These are phyloP conservation scores for Panthera tigris DNA, from an alignment of 2,113 vertebrate species.

Conservation along the genomic window DNA sequence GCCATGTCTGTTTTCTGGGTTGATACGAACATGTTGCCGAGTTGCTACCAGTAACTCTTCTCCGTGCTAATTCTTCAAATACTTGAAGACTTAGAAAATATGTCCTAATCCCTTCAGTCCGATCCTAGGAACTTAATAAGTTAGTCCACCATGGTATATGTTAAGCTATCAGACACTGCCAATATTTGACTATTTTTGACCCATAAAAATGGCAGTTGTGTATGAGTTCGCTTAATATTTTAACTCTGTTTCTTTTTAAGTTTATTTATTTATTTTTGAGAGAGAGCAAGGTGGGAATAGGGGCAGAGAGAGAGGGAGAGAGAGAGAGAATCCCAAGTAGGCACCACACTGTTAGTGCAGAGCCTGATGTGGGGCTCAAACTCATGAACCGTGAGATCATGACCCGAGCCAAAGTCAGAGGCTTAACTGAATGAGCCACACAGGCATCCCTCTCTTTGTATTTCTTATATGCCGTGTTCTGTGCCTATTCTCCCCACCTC, in stretches of 20 bases:
- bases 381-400: too few species aligned
- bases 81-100: conserved; percentile 20
- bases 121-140: neutral
- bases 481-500: neutral
- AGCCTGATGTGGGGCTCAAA: too few species aligned
- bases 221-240: conserved; percentile 2
- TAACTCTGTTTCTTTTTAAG: neutral
- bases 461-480: neutral
- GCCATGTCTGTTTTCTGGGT: neutral
- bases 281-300: too few species aligned
- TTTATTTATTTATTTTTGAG: too few species aligned
- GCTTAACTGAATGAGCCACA: too few species aligned
- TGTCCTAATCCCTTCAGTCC: neutral
- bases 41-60: neutral
- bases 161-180: neutral
- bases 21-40: neutral
- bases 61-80: neutral
- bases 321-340: too few species aligned
- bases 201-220: neutral
- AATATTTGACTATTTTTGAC: neutral
- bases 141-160: neutral
- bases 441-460: neutral
- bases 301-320: too few species aligned
- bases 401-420: too few species aligned
- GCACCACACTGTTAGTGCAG: too few species aligned